Conservation (phyloP, 92 coral and sea anemone genomes). For the Nematostella vectensis region DNA sequence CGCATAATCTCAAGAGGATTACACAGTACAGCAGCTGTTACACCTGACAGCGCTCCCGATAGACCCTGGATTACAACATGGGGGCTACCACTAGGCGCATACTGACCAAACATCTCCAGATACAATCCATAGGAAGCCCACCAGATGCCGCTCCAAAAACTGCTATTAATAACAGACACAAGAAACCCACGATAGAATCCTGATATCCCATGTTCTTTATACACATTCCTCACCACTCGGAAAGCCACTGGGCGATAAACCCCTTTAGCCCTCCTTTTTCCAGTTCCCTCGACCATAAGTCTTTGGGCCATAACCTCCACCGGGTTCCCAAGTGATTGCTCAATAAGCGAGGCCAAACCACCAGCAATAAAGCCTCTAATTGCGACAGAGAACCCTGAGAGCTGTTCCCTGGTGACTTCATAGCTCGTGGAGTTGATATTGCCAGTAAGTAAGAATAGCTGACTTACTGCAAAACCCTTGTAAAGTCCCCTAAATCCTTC, state of each 20-base stretch:
- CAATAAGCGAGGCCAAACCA: slow-evolving; percentile 63
- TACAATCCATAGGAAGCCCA: slow-evolving; percentile 66
- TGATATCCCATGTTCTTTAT: slow-evolving; percentile 30
- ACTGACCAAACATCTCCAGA: slow-evolving; percentile 38
- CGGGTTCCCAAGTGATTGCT: slow-evolving; percentile 73
- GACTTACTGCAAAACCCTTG: slow-evolving; percentile 66
- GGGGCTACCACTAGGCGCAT: slow-evolving; percentile 62
- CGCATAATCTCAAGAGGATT: slow-evolving; percentile 57
- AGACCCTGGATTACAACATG: slow-evolving; percentile 57
- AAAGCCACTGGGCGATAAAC: slow-evolving; percentile 17
- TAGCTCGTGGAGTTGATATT: slow-evolving; percentile 71
- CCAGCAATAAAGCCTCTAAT: slow-evolving; percentile 90
- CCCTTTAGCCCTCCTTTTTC: slow-evolving; percentile 10
- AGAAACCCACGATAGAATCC: slow-evolving; percentile 69
- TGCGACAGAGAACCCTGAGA: slow-evolving; percentile 57
- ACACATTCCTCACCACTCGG: slow-evolving; percentile 21
- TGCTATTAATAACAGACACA: slow-evolving; percentile 48
- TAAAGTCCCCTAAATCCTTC: slow-evolving; percentile 84
- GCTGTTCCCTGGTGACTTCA: slow-evolving; percentile 65
- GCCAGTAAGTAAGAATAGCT: slow-evolving; percentile 67
- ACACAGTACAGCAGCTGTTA: slow-evolving; percentile 41
- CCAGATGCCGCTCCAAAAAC: slow-evolving; percentile 64
- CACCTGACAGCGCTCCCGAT: slow-evolving; percentile 61
- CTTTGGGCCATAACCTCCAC: slow-evolving; percentile 65
- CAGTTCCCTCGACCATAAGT: slow-evolving; percentile 62